These are phyloP conservation scores for Clistopyga incitator DNA, from an alignment of 2,888 invertebrate species.

Conservation along the genomic window DNA sequence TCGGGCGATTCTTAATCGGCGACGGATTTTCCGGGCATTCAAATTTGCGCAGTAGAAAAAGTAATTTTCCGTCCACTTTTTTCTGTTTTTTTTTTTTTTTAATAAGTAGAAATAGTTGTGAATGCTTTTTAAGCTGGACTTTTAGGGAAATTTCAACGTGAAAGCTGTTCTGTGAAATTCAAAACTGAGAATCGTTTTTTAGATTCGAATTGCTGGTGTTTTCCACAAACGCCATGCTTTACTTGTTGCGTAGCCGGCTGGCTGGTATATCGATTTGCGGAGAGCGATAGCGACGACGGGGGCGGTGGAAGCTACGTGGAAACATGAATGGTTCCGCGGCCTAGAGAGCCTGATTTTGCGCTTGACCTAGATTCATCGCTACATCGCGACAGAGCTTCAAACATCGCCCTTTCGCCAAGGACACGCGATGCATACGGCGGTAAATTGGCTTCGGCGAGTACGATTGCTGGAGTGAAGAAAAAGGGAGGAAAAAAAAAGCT, in stretches of 20 bases:
- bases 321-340: conserved; percentile 77
- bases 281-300: conserved; percentile 67
- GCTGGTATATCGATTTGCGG: conserved; percentile 78
- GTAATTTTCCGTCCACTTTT: not conserved
- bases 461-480: not conserved
- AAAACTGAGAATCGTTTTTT: not conserved
- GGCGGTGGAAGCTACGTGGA: conserved; percentile 70
- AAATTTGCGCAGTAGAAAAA: not conserved
- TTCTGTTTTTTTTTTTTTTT: not conserved
- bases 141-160: not conserved
- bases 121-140: not conserved
- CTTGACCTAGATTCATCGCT: conserved; percentile 77
- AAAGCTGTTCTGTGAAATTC: not conserved
- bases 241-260: conserved; percentile 78
- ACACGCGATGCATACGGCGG: conserved; percentile 5
- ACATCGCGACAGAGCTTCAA: conserved; percentile 30
- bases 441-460: not conserved
- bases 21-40: not conserved
- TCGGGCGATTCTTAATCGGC: conserved; percentile 5
- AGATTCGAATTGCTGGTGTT: not conserved
- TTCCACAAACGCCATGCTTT: conserved; percentile 57
- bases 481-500: conserved; percentile 9
- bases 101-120: not conserved
- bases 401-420: conserved; percentile 27
- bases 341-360: conserved; percentile 75